A percentile compares a stretch with the other conserved stretches of the same genome.
phyloP scores from a whole-genome alignment of 2,888 invertebrate genomes.

The Coenonympha glycerion region DNA sequence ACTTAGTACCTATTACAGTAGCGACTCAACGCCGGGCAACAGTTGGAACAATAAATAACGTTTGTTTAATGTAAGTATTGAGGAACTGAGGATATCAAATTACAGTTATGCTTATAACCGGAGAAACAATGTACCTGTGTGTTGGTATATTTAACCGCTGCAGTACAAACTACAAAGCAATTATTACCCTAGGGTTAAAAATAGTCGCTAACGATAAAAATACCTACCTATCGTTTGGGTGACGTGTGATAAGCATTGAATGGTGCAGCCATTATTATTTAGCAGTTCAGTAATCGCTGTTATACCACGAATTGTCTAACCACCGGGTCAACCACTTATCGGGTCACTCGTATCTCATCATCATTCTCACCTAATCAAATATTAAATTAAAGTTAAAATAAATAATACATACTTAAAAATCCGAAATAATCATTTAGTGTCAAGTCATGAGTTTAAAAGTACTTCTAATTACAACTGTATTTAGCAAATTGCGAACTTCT shows the following conservation, averaged over 20 bases:
- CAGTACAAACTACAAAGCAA: conserved; percentile 41
- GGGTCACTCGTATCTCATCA: too few relatives aligned
- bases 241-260: conserved; percentile 29
- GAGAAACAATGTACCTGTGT: conserved; percentile 14
- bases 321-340: too few relatives aligned
- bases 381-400: too few relatives aligned
- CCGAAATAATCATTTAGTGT: too few relatives aligned
- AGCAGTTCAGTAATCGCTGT: not conserved
- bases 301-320: not conserved
- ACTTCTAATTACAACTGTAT: too few relatives aligned
- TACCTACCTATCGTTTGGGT: conserved; percentile 43
- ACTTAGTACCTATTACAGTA: not conserved
- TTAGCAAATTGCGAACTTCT: too few relatives aligned
- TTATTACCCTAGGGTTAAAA: conserved; percentile 54
- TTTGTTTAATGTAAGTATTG: too few relatives aligned
- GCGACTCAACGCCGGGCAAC: not conserved
- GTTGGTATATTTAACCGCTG: conserved; percentile 28
- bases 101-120: conserved; percentile 15
- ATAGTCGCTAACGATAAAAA: conserved; percentile 60
- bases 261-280: conserved; percentile 13
- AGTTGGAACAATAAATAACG: not conserved
- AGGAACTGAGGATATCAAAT: conserved; percentile 19
- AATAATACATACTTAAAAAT: too few relatives aligned
- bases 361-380: too few relatives aligned
- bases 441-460: too few relatives aligned